Percentiles rank a stretch among this genome's conserved stretches.
Evolutionary conservation across 1,140 invertebrate species (phyloP).

Genomic region (Catajapyx aquilonaris): DNA sequence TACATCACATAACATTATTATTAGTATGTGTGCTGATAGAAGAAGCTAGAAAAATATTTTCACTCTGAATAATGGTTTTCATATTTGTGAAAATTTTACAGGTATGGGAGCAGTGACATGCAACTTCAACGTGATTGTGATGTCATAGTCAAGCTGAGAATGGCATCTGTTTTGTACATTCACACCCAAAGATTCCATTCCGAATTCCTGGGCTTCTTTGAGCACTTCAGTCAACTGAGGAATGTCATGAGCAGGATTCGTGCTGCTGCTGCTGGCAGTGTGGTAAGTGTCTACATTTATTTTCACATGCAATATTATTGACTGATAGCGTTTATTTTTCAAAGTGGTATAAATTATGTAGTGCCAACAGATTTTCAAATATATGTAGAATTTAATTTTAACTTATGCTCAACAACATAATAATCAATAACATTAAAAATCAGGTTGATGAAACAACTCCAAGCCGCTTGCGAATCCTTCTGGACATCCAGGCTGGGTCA

Average conservation of each 20-base stretch:
- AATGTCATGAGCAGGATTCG: slow-evolving; percentile 37
- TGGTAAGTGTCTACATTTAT: background rate
- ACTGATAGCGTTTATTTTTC: too few relatives aligned
- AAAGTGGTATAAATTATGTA: too few relatives aligned
- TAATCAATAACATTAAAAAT: too few relatives aligned
- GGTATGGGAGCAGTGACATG: slow-evolving; percentile 24
- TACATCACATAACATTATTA: too few relatives aligned
- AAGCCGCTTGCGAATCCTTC: slow-evolving; percentile 27
- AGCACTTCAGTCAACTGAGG: slow-evolving; percentile 66
- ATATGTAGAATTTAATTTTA: too few relatives aligned
- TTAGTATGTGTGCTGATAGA: too few relatives aligned
- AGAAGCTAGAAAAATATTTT: too few relatives aligned
- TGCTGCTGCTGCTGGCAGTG: slow-evolving; percentile 16
- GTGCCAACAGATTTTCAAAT: too few relatives aligned
- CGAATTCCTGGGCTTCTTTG: slow-evolving; percentile 67
- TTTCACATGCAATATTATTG: too few relatives aligned
- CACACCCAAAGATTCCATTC: slow-evolving; percentile 85
- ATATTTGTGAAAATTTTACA: too few relatives aligned
- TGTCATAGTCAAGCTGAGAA: slow-evolving; percentile 52
- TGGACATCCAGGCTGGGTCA: slow-evolving; percentile 51
- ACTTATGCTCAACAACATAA: too few relatives aligned
- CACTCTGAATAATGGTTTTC: too few relatives aligned
- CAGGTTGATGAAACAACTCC: slow-evolving; percentile 14
- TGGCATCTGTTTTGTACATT: slow-evolving; percentile 75
- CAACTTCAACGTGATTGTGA: slow-evolving; percentile 37